phyloP scores from a whole-genome alignment of 2,797 vertebrate species.

The Tapera naevia region DNA sequence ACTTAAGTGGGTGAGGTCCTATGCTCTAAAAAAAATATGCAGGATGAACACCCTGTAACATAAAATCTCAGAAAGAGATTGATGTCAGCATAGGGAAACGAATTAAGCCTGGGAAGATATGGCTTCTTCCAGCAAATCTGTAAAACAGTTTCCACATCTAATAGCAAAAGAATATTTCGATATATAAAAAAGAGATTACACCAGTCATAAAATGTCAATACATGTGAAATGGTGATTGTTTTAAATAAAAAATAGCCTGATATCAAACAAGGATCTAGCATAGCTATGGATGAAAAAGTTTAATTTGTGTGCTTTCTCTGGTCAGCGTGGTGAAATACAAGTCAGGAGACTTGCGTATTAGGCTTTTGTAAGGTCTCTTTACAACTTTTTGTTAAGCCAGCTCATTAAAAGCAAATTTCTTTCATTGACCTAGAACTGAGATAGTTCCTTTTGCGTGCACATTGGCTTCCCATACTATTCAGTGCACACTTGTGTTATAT shows the following conservation, averaged over 20 bases:
- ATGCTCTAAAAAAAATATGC: neutral
- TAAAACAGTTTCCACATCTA: neutral
- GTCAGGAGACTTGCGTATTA: neutral
- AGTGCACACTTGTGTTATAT: neutral
- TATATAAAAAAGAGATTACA: neutral
- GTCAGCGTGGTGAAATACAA: neutral
- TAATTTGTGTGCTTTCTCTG: neutral
- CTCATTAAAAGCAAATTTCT: neutral
- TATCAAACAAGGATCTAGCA: neutral
- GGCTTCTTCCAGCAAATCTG: neutral
- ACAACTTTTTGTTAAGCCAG: neutral
- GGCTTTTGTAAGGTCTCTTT: neutral
- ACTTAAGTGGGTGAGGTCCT: neutral
- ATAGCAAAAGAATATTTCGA: neutral
- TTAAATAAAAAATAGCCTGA: neutral
- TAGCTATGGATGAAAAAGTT: neutral
- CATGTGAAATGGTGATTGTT: neutral
- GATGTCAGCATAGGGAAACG: neutral
- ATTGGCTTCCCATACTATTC: neutral
- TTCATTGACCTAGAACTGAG: neutral
- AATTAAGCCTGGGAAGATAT: neutral
- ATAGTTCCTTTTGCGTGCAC: neutral
- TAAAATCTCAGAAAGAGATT: neutral
- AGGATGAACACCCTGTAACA: neutral
- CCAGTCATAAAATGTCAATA: neutral